Evolutionary conservation across 2,113 vertebrate genomes (phyloP), one percentile per base, ranked within the genome.

Genomic region (Cercocebus atys): DNA sequence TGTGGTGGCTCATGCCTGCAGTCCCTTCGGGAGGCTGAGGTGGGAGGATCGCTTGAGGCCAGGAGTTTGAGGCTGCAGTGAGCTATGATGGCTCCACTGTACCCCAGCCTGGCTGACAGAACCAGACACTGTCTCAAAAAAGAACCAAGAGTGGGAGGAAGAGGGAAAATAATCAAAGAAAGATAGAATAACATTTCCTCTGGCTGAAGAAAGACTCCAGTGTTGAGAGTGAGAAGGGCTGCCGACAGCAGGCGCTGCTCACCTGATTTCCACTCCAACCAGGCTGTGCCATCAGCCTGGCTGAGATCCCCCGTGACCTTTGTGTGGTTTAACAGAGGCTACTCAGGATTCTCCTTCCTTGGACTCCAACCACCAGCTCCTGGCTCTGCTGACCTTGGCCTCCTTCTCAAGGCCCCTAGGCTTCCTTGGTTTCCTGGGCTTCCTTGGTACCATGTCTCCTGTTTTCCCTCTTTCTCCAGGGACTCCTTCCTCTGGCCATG

Each of bases 381-480:
- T 72, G 47, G 57, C 64, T 64, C 47, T 43, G 52, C 23, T 12
- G 20, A 52, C 35, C 18, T 14, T 3, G 7, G 22, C 38, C 30
- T 59, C 22, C 47, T 72, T 32, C 81, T 66, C 16, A 57, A 61
- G 75, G 66, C 23, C 23, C 50, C 52, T 23, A 38, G 16, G 47
- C 57, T 50, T 43, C 78, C 70, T n/a, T 14, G 47, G 52, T 55
- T 55, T 55, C 52, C 52, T 55, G 64, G 72, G 61, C 30, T 80
- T 40, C n/a, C 4, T 6, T 45, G 79, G 25, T 40, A 13, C 16
- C 0, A 0, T 18, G 1, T 52, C 30, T 68, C 78, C 35, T 40
- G 1, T 64, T 61, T 64, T 52, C 57, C 45, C 13, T 66, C 4
- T 18, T 38, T 8, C 70, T 38, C 22, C 4, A 25, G 76, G 27